These are phyloP conservation scores for Phrynocephalus vlangalii DNA, from an alignment of 2,797 vertebrate species.

Conservation along the genomic window DNA sequence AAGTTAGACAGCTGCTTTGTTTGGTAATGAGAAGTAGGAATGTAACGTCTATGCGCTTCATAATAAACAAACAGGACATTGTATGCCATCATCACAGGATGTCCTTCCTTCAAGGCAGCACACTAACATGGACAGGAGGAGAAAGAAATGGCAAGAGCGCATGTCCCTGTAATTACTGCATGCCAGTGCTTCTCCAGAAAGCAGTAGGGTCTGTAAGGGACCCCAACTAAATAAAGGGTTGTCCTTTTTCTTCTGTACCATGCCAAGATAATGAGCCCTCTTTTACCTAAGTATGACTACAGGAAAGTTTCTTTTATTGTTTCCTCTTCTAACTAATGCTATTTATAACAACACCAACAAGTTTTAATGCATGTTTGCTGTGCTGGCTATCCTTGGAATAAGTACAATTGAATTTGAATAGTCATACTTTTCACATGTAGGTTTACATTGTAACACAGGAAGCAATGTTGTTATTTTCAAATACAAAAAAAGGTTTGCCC, in stretches of 20 bases:
- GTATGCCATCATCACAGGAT: constrained; percentile 90
- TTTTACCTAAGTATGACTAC: background rate
- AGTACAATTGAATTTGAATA: background rate
- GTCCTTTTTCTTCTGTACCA: constrained; percentile 23
- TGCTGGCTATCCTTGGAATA: background rate
- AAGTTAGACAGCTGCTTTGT: constrained; percentile 83
- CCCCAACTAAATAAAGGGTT: background rate
- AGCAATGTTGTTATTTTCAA: background rate
- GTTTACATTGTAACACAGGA: background rate
- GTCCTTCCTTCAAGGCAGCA: constrained; percentile 83
- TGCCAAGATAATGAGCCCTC: background rate
- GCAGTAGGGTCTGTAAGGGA: background rate
- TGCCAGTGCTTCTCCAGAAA: constrained; percentile 40
- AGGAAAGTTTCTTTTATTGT: background rate
- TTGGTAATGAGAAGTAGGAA: constrained; percentile 88
- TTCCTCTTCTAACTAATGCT: background rate
- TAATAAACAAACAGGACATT: constrained; percentile 89
- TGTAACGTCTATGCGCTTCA: constrained; percentile 80
- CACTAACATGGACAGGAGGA: constrained; percentile 67
- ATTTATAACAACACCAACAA: background rate
- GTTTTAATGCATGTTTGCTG: background rate
- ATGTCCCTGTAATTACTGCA: constrained; percentile 51
- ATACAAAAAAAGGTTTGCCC: background rate
- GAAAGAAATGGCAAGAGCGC: constrained; percentile 60
- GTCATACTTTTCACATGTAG: background rate